These are phyloP conservation scores for Channa argus DNA, from an alignment of 2,113 vertebrate species.

Conservation along the genomic window DNA sequence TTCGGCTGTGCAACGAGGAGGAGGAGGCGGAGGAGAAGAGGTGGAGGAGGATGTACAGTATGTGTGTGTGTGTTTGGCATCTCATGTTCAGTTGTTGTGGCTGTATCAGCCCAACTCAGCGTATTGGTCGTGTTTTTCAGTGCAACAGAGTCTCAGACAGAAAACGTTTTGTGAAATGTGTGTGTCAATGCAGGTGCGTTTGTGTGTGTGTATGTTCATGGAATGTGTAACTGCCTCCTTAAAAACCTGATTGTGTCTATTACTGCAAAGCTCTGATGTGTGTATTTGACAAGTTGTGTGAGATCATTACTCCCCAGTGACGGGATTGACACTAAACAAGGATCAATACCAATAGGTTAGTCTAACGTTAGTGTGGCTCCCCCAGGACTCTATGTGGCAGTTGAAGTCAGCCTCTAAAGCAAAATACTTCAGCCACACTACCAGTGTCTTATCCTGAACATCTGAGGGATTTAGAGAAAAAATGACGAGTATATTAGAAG, in stretches of 20 bases:
- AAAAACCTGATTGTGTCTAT: constrained; percentile 18
- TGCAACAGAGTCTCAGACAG: constrained; percentile 35
- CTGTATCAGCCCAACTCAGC: constrained; percentile 52
- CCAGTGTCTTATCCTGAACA: constrained; percentile 64
- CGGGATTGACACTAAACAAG: constrained; percentile 64
- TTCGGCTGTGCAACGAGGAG: constrained; percentile 49
- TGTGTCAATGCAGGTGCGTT: constrained; percentile 3
- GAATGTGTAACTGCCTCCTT: background rate
- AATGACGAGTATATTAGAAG: constrained; percentile 35
- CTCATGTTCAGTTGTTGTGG: constrained; percentile 55
- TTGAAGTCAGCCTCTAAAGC: constrained; percentile 57
- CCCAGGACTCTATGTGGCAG: constrained; percentile 37
- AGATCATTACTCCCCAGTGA: constrained; percentile 68
- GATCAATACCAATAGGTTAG: constrained; percentile 76
- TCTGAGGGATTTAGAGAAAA: constrained; percentile 31
- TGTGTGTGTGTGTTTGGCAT: constrained; percentile 44
- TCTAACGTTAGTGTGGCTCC: constrained; percentile 41
- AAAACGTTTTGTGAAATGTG: constrained; percentile 45
- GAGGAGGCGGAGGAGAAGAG: constrained; percentile 1
- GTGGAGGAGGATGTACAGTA: constrained; percentile 10
- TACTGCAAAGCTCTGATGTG: background rate
- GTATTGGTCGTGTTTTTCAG: constrained; percentile 29
- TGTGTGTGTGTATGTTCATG: background rate
- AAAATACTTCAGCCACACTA: constrained; percentile 66
- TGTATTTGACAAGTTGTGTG: constrained; percentile 33